phyloP scores from a whole-genome alignment of 2,797 vertebrate species.

The Pempheris klunzingeri region DNA sequence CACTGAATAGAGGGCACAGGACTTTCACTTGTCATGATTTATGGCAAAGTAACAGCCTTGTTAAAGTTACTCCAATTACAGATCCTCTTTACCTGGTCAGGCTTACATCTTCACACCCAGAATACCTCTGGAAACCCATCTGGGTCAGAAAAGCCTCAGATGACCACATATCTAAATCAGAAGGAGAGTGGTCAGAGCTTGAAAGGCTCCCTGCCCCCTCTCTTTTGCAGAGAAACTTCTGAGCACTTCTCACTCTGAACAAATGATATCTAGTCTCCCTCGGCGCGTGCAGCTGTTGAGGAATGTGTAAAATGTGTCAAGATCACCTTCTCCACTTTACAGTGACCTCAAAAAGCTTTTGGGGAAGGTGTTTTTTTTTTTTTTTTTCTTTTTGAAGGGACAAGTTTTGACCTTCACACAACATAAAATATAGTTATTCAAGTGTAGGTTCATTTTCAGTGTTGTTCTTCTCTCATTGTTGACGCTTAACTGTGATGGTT shows the following conservation, averaged over 20 bases:
- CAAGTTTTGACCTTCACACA: conserved; percentile 52
- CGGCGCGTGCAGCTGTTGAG: conserved; percentile 38
- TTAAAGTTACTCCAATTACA: conserved; percentile 77
- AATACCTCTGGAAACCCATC: conserved; percentile 64
- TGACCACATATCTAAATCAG: conserved; percentile 64
- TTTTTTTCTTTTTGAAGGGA: neutral
- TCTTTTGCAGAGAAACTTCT: conserved; percentile 34
- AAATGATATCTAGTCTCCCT: conserved; percentile 62
- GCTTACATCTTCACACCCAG: conserved; percentile 38
- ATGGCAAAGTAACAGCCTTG: conserved; percentile 76
- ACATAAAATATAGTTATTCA: conserved; percentile 20
- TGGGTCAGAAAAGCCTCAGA: conserved; percentile 70
- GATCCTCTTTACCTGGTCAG: conserved; percentile 65
- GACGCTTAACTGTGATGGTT: conserved; percentile 1
- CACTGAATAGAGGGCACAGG: conserved; percentile 69
- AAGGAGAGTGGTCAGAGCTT: conserved; percentile 31
- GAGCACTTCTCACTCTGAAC: conserved; percentile 53
- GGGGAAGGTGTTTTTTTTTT: conserved; percentile 21
- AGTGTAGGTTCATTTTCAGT: conserved; percentile 1
- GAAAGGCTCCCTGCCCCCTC: conserved; percentile 39
- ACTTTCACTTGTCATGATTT: conserved; percentile 74
- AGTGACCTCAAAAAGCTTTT: conserved; percentile 66
- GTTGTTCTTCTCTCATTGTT: conserved; percentile 16
- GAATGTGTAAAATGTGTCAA: conserved; percentile 64
- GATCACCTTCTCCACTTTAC: conserved; percentile 55